Evolutionary conservation across 1,140 invertebrate species (phyloP).

Genomic region (Lysiphlebus fabarum): DNA sequence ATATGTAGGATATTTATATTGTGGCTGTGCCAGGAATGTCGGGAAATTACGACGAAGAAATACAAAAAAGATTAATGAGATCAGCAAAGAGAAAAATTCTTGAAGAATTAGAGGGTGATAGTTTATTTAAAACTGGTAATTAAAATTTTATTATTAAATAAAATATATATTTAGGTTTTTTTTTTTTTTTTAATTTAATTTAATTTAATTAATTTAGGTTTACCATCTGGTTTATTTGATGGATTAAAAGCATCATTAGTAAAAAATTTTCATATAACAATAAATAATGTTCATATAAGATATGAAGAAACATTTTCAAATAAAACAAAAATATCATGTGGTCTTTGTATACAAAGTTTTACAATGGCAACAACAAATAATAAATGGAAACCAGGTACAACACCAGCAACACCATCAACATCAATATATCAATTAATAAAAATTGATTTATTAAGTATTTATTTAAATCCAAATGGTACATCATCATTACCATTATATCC

Average conservation of each 20-base stretch:
- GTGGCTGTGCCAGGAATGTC: conserved; percentile 71
- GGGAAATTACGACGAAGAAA: conserved; percentile 69
- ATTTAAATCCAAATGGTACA: conserved; percentile 69
- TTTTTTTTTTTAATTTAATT: too few relatives aligned
- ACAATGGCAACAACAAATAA: conserved; percentile 79
- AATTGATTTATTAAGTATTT: conserved; percentile 72
- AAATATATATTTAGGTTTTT: conserved; percentile 22
- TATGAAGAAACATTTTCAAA: conserved; percentile 75
- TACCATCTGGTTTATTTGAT: conserved; percentile 62
- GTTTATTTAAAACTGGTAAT: conserved; percentile 49
- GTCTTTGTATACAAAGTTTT: conserved; percentile 75
- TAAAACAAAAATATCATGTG: conserved; percentile 68
- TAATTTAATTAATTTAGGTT: conserved; percentile 31
- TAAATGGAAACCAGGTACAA: conserved; percentile 77
- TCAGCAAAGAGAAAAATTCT: conserved; percentile 68
- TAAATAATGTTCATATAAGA: conserved; percentile 77
- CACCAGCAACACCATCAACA: conserved; percentile 59
- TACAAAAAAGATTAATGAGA: conserved; percentile 68
- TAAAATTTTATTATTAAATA: conserved; percentile 10
- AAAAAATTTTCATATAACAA: conserved; percentile 77
- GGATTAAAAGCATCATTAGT: conserved; percentile 71
- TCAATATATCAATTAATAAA: conserved; percentile 76
- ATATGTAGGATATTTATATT: conserved; percentile 70
- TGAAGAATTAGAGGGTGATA: conserved; percentile 55
- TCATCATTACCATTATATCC: conserved; percentile 51